A percentile compares a stretch with the other conserved stretches of the same genome.
Evolutionary conservation across 2,797 vertebrate species (phyloP).

Genomic region (Chaunax sp.): DNA sequence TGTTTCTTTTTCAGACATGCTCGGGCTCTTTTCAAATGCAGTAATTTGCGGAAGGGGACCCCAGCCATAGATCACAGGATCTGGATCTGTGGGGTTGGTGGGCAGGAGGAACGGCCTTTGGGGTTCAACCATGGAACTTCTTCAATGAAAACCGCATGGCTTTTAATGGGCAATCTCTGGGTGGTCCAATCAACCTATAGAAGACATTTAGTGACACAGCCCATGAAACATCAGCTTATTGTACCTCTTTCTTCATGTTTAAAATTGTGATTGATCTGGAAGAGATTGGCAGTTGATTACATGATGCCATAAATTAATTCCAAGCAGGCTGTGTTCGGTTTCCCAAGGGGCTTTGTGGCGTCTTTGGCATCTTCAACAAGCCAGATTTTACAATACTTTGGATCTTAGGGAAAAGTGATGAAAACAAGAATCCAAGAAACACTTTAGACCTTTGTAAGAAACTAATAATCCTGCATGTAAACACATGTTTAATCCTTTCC

Average conservation of each 20-base stretch:
- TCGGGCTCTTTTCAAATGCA: slow-evolving; percentile 65
- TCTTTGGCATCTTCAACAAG: slow-evolving; percentile 47
- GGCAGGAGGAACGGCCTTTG: slow-evolving; percentile 53
- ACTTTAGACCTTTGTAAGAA: slow-evolving; percentile 12
- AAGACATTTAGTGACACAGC: slow-evolving; percentile 75
- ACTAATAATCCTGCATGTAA: slow-evolving; percentile 25
- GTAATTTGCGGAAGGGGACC: slow-evolving; percentile 72
- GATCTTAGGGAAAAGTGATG: slow-evolving; percentile 24
- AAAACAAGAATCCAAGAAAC: slow-evolving; percentile 28
- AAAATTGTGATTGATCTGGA: slow-evolving; percentile 51
- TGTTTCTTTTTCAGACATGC: slow-evolving; percentile 55
- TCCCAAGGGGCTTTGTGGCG: slow-evolving; percentile 39
- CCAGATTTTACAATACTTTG: slow-evolving; percentile 18
- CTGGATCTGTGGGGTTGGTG: slow-evolving; percentile 55
- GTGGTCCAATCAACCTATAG: slow-evolving; percentile 77
- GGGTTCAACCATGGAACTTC: slow-evolving; percentile 65
- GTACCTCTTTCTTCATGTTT: slow-evolving; percentile 42
- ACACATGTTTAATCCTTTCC: slow-evolving; percentile 27
- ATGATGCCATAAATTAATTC: slow-evolving; percentile 46
- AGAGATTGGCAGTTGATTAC: slow-evolving; percentile 41
- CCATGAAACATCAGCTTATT: slow-evolving; percentile 53
- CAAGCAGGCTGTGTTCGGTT: slow-evolving; percentile 50
- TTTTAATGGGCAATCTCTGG: slow-evolving; percentile 72
- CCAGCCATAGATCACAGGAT: slow-evolving; percentile 73
- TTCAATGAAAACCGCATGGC: slow-evolving; percentile 76